phyloP scores from a whole-genome alignment of 2,888 invertebrate species.

The Papilio protenor region DNA sequence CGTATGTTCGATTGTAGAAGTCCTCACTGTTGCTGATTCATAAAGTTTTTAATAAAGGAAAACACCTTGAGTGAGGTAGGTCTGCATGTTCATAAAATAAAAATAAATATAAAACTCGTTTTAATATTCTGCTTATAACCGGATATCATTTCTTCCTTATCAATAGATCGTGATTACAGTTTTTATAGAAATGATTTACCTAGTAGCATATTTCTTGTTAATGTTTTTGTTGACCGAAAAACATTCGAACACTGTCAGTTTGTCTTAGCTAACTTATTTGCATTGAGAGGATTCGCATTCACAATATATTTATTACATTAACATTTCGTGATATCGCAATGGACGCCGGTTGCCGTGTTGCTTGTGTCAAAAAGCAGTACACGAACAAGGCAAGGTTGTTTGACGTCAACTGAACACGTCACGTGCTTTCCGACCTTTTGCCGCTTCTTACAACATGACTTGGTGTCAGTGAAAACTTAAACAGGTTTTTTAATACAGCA shows the following conservation, averaged over 20 bases:
- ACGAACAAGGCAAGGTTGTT: constrained; percentile 56
- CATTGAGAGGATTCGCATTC: constrained; percentile 17
- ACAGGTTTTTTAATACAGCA: constrained; percentile 29
- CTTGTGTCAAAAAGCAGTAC: constrained; percentile 46
- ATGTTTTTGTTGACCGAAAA: constrained; percentile 1
- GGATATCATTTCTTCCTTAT: constrained; percentile 13
- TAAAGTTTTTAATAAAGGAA: constrained; percentile 18
- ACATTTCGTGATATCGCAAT: constrained; percentile 36
- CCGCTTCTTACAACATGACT: constrained; percentile 46
- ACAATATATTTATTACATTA: constrained; percentile 26
- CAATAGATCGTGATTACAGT: constrained; percentile 8
- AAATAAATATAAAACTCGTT: constrained; percentile 13
- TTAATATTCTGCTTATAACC: constrained; percentile 3
- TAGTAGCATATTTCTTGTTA: constrained; percentile 16
- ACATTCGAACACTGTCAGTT: constrained; percentile 1
- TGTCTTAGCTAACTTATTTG: constrained; percentile 5
- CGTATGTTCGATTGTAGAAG: not conserved
- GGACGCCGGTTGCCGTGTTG: constrained; percentile 41
- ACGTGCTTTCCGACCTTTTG: constrained; percentile 66
- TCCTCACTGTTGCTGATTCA: not conserved
- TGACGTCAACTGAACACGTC: constrained; percentile 63
- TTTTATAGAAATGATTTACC: constrained; percentile 1
- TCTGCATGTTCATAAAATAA: constrained; percentile 16
- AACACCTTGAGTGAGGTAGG: constrained; percentile 22
- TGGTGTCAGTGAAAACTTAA: constrained; percentile 43